Base-by-base conservation (phyloP, 2,888 invertebrate species). In the Aphodius sticticus region DNA sequence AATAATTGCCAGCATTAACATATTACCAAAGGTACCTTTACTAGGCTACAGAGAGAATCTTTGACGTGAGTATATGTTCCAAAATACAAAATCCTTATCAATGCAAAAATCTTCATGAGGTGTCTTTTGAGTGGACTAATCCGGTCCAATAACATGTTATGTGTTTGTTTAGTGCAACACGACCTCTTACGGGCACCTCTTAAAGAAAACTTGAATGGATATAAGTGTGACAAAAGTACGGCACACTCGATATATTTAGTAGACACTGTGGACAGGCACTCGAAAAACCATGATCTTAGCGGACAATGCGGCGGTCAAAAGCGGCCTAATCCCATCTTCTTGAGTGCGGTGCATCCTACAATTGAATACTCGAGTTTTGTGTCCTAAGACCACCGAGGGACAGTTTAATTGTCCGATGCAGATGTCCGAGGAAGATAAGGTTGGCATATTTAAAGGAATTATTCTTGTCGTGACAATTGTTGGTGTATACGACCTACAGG, bases 401-500 rank as follows among this genome's bases (percentile, higher is more conserved):
- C 14, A 69, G 69, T 53, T 26, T 53, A 53, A 53, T 53, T 53
- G 53, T 53, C 53, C 53, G 9, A 12, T 53, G 53, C 79, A 81
- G 81, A 81, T 81, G 79, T 74, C 79, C 70, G 16, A 14, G 14
- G 53, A 37, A 81, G 81, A 81, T 80, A 81, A 80, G 81, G 78
- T 77, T 53, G 53, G 53, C 53, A 79, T 70, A 74, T 79, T 79
- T 81, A 80, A 78, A 77, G 70, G 78, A 80, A 80, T 80, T 78
- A 78, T 77, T 77, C 70, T 76, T 70, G 80, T 78, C 77, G 80
- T 80, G 77, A 80, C 80, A 80, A 80, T 77, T 77, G 80, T 77
- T 78, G 70, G 76, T 71, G 80, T 74, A 77, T 77, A 74, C 77
- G 79, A 75, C 69, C 79, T 26, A 77, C 77, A 77, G 77, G 77